Conservation (phyloP, 2,797 vertebrate species). For the Notoglanidium macrostoma region DNA sequence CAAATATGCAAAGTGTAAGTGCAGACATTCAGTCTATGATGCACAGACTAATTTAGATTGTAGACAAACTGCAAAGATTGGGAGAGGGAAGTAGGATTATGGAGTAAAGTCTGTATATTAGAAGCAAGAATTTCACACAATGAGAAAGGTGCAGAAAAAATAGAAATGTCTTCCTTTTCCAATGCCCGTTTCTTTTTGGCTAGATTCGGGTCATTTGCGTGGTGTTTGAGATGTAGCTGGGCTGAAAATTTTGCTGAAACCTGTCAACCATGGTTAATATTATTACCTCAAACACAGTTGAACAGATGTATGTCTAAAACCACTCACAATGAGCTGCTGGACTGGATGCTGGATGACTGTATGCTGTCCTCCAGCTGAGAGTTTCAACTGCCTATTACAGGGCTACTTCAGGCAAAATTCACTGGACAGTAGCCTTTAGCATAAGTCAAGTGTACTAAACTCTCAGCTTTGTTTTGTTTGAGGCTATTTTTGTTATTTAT, state of each 20-base stretch:
- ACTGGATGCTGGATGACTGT: not conserved
- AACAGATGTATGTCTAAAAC: not conserved
- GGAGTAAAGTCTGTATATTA: not conserved
- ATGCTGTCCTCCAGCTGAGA: not conserved
- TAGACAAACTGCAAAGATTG: not conserved
- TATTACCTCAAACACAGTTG: not conserved
- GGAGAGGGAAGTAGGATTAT: no score
- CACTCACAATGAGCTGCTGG: not conserved
- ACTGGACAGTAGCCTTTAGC: not conserved
- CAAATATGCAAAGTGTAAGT: not conserved
- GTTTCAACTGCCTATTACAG: not conserved
- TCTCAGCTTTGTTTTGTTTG: not conserved
- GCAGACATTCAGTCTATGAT: not conserved
- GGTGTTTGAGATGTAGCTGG: not conserved
- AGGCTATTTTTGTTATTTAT: not conserved
- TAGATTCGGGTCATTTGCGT: not conserved
- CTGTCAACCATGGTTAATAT: not conserved
- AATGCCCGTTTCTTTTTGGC: not conserved
- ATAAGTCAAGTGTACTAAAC: not conserved
- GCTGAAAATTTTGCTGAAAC: not conserved
- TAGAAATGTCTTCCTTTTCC: not conserved
- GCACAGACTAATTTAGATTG: not conserved
- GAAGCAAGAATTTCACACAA: not conserved
- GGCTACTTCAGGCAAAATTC: not conserved
- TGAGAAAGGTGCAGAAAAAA: not conserved